Base-by-base conservation (phyloP, 2,888 invertebrate species). In the Congeria kusceri region DNA sequence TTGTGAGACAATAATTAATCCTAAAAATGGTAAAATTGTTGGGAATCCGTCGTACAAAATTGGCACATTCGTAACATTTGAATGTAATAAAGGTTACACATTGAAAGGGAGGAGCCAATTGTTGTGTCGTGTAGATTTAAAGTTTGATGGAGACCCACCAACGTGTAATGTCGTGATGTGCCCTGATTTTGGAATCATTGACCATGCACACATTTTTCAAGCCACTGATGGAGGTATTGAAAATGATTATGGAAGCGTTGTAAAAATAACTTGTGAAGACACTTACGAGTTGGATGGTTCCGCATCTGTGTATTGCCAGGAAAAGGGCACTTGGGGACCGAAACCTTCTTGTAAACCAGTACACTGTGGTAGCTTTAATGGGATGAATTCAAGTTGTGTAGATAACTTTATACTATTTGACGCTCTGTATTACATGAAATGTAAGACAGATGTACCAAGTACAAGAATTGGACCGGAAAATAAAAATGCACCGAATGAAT, bases 221-320 rank as follows among this genome's bases (percentile, higher is more conserved):
- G 58, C 18, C 15, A 27, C 20, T 9, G 28, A 15, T 28, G 25
- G 28, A 27, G 28, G 27, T 23, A 28, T 27, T 13, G 27, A 3
- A 28, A 58, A 58, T 58, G 15, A 7, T 25, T 58, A 58, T 23
- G 58, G 58, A 58, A 28, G 27, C 58, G 58, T 58, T 20, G 27
- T 58, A 7, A 58, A 58, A 58, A 23, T 58, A 3, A 58, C 58
- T 15, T 58, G 58, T 23, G 58, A 58, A 3, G 15, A 15, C 15
- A 23, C 20, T 3, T 58, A 27, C 28, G 23, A 13, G 15, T 23
- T 58, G 4, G 15, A 23, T 27, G 58, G 58, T 27, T 5, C 58
- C 15, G 18, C 58, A 23, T 23, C 7, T 28, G 58, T 58, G 3
- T 3, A 7, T 15, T 58, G 58, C 58, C 58, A 58, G 58, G 58